Evolutionary conservation across 2,888 invertebrate genomes (phyloP).

Genomic region (Pseudanteris insignis): DNA sequence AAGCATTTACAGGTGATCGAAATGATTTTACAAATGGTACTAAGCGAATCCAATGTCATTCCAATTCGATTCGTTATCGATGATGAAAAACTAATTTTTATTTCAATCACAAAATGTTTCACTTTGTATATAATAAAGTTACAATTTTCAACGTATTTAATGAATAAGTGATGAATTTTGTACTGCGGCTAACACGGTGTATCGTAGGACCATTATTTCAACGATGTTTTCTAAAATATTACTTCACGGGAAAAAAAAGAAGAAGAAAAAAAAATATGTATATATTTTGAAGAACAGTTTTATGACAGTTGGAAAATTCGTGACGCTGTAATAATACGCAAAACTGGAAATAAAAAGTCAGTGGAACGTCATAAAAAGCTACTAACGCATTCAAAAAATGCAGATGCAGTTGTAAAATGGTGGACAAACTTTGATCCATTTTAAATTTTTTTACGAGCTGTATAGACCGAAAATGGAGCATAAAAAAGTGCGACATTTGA

Average conservation of each 20-base stretch:
- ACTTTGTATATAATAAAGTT: too few relatives aligned
- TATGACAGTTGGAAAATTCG: slow-evolving; percentile 8
- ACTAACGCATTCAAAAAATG: slow-evolving; percentile 27
- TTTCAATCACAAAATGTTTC: too few relatives aligned
- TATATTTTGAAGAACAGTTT: slow-evolving; percentile 26
- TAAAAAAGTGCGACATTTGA: slow-evolving; percentile 21
- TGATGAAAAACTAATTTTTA: too few relatives aligned
- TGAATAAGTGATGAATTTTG: too few relatives aligned
- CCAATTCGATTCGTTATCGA: too few relatives aligned
- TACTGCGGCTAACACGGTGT: too few relatives aligned
- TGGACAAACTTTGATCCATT: slow-evolving; percentile 49
- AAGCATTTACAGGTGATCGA: too few relatives aligned
- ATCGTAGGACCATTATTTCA: too few relatives aligned
- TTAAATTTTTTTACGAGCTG: slow-evolving; percentile 50
- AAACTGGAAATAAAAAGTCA: slow-evolving; percentile 14
- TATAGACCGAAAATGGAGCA: slow-evolving; percentile 33
- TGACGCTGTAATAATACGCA: background rate
- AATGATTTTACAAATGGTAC: too few relatives aligned
- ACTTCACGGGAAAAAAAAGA: background rate
- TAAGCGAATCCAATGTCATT: too few relatives aligned
- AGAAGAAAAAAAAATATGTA: background rate
- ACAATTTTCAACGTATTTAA: too few relatives aligned
- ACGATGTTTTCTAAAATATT: too few relatives aligned
- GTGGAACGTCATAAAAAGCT: slow-evolving; percentile 8
- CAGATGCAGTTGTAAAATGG: slow-evolving; percentile 46